A percentile compares a stretch with the other conserved stretches of the same genome.
phyloP scores from a whole-genome alignment of 92 coral and sea anemone genomes.

The Phenganax subtilis region DNA sequence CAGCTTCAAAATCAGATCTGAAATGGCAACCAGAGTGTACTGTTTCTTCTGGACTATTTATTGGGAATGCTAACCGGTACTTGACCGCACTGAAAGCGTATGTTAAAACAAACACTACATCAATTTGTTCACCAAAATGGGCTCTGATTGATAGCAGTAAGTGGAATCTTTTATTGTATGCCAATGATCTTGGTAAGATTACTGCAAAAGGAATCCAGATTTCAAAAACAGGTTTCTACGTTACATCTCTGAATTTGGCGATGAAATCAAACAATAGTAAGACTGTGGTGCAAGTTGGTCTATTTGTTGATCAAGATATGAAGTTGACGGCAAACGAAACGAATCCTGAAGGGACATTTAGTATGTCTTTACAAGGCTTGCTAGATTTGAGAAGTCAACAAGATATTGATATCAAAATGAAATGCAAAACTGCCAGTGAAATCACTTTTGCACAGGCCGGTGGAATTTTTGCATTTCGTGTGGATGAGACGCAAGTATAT shows the following conservation, averaged over 20 bases:
- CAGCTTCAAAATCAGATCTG: constrained; percentile 1
- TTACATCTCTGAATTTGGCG: constrained; percentile 1
- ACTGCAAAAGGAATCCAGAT: neutral
- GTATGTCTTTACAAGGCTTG: constrained; percentile 6
- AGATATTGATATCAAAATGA: constrained; percentile 1
- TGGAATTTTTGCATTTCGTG: neutral
- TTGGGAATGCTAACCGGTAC: neutral
- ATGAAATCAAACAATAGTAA: neutral
- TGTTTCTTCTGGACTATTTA: neutral
- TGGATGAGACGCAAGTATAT: neutral
- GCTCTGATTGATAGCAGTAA: neutral
- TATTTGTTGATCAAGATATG: neutral
- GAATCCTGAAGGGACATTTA: neutral
- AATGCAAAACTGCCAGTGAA: neutral
- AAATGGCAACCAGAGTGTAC: neutral
- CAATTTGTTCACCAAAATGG: neutral
- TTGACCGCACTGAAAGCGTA: neutral
- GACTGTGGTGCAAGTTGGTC: neutral
- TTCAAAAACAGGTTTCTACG: constrained; percentile 6
- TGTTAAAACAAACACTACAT: neutral
- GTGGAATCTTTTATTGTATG: neutral
- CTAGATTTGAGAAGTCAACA: neutral
- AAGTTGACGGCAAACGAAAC: neutral
- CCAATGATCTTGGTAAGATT: neutral
- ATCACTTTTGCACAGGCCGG: neutral